These are phyloP conservation scores for Tillus elongatus DNA, from an alignment of 2,888 invertebrate genomes.

Conservation along the genomic window DNA sequence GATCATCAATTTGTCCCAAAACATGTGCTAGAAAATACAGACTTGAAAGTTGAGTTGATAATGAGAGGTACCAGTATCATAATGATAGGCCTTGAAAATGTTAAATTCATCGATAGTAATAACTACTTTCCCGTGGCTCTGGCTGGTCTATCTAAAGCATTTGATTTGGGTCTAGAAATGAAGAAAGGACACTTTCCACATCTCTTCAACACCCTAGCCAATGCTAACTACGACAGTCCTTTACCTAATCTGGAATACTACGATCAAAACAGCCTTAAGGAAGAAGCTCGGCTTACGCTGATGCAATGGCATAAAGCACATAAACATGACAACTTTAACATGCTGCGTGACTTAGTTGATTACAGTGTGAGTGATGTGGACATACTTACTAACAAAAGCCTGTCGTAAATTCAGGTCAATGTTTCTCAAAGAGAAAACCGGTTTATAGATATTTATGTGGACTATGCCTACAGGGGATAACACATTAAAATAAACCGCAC, in stretches of 20 bases:
- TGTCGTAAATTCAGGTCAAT: too few relatives aligned
- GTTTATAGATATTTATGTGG: too few relatives aligned
- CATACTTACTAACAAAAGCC: too few relatives aligned
- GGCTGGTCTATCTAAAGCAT: background rate
- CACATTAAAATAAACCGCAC: too few relatives aligned
- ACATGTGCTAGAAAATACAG: slow-evolving; percentile 2
- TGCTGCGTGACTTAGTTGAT: background rate
- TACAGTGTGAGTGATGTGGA: too few relatives aligned
- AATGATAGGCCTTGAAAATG: slow-evolving; percentile 1
- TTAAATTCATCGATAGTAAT: background rate
- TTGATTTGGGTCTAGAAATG: background rate
- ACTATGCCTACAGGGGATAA: too few relatives aligned
- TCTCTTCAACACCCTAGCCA: background rate
- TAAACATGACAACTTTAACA: too few relatives aligned
- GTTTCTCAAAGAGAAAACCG: too few relatives aligned
- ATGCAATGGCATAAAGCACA: too few relatives aligned
- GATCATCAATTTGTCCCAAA: slow-evolving; percentile 3
- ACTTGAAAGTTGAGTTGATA: slow-evolving; percentile 1
- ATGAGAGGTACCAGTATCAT: slow-evolving; percentile 2
- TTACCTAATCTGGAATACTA: background rate
- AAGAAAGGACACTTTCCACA: slow-evolving; percentile 4
- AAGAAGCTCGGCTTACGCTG: too few relatives aligned
- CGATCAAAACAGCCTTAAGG: too few relatives aligned
- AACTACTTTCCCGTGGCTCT: slow-evolving; percentile 2
- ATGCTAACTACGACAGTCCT: background rate